phyloP scores from a whole-genome alignment of 2,113 vertebrate species.

The Coptodon rendalli region DNA sequence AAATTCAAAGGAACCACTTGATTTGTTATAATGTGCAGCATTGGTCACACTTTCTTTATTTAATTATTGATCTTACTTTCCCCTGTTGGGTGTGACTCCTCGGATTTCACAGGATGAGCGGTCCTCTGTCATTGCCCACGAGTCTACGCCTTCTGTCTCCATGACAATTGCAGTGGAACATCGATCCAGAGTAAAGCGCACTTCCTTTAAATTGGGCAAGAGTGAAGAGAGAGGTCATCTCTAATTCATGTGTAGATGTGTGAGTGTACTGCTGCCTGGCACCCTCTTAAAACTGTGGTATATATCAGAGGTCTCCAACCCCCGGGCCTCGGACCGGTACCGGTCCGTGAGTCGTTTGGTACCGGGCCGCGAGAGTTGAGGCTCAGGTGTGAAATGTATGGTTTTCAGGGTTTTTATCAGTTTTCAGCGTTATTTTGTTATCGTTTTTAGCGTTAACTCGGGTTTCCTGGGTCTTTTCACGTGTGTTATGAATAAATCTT shows the following conservation, averaged over 20 bases:
- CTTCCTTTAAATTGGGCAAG: conserved; percentile 67
- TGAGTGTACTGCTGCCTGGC: background rate
- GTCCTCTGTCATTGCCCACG: conserved; percentile 78
- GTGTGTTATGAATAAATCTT: too few species aligned
- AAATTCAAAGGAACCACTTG: background rate
- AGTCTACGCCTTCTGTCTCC: conserved; percentile 80
- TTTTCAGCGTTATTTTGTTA: too few species aligned
- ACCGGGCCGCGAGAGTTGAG: too few species aligned
- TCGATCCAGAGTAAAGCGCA: conserved; percentile 79
- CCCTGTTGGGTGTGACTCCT: conserved; percentile 71
- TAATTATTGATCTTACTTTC: conserved; percentile 68
- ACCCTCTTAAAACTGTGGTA: background rate
- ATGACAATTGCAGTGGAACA: conserved; percentile 75
- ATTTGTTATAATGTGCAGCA: background rate
- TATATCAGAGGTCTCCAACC: too few species aligned
- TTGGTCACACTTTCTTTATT: background rate
- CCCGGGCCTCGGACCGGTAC: too few species aligned
- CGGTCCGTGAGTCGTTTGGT: too few species aligned
- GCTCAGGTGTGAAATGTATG: too few species aligned
- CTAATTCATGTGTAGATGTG: background rate
- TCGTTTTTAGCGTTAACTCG: too few species aligned
- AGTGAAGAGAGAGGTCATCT: background rate
- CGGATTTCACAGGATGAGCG: conserved; percentile 79
- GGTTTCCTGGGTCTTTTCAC: too few species aligned
- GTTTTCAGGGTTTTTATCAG: too few species aligned